Base-by-base conservation (phyloP, 2,888 invertebrate species). In the Podabrus alpinus region DNA sequence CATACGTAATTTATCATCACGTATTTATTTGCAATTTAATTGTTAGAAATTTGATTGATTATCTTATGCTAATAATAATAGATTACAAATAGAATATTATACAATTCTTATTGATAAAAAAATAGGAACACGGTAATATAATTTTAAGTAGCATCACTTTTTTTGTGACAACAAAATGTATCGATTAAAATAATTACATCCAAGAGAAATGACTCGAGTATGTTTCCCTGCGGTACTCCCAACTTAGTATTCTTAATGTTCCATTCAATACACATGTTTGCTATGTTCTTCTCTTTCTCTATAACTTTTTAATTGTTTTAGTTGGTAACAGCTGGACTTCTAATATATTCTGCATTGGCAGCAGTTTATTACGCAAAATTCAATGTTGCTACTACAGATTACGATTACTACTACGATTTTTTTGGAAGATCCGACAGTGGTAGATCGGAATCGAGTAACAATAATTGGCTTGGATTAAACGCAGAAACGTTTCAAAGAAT, bases 291-390 rank as follows among this genome's bases (percentile, higher is more conserved):
- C 15, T 29, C 29, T 69, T 29, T 29, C n/a, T 45, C 2, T 45
- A 7, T 45, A 45, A 7, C n/a, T 45, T 66, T 60, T 67, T 21
- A 64, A 67, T 64, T 70, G 78, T 89, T 90, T 79, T 89, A 95
- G 95, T 89, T 95, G 66, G 93, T 93, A 84, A 95, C 95, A 9
- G 95, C 95, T 0, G 90, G 92, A 5, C 88, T 95, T 61, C 90
- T 95, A 25, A 92, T 95, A 80, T 95, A 95, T 88, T 95, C 95
- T 73, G 94, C 94, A 71, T 91, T 95, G 82, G 95, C 95, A 1
- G 95, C 95, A 72, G 93, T 95, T 83, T 95, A 95, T 87, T 95
- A 95, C 87, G 95, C 95, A 70, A 95, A 95, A 87, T 94, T 95
- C 85, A 95, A 95, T 87, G 94, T 95, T 67, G 90, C 94, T 76